These are phyloP conservation scores for Epizoanthus ramosus DNA, from an alignment of 92 coral and sea anemone genomes.

Conservation along the genomic window DNA sequence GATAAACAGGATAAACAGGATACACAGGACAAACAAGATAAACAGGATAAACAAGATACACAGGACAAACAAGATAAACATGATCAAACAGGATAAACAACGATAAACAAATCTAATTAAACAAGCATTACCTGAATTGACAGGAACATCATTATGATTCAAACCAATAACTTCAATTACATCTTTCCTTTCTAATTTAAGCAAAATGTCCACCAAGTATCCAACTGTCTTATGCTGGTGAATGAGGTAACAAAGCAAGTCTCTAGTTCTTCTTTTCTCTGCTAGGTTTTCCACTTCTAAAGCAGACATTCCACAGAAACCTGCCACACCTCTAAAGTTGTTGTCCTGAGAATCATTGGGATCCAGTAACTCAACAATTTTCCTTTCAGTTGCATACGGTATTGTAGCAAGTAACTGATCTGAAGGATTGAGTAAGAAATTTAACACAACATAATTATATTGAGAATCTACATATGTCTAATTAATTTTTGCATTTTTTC, in stretches of 20 bases:
- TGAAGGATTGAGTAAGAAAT: neutral
- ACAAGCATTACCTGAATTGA: neutral
- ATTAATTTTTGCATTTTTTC: too few relatives aligned
- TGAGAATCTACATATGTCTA: too few relatives aligned
- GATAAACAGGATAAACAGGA: too few relatives aligned
- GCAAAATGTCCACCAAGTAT: slow-evolving; percentile 9
- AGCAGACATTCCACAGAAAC: neutral
- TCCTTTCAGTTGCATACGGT: slow-evolving; percentile 11
- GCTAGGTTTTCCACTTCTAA: neutral
- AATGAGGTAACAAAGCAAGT: neutral
- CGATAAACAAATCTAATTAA: too few relatives aligned
- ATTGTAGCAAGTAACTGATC: slow-evolving; percentile 23
- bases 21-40: too few relatives aligned
- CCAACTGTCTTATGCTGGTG: slow-evolving; percentile 12
- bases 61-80: too few relatives aligned
- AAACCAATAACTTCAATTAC: slow-evolving; percentile 33
- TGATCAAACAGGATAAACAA: too few relatives aligned
- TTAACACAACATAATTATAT: neutral
- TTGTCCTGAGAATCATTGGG: neutral
- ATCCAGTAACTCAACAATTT: slow-evolving; percentile 11
- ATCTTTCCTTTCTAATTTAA: slow-evolving; percentile 11
- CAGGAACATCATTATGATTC: neutral
- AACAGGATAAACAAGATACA: too few relatives aligned
- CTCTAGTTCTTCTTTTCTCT: slow-evolving; percentile 13
- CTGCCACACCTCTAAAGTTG: slow-evolving; percentile 25